Evolutionary conservation across 1,140 invertebrate genomes (phyloP).

Genomic region (Papilio glaucus): DNA sequence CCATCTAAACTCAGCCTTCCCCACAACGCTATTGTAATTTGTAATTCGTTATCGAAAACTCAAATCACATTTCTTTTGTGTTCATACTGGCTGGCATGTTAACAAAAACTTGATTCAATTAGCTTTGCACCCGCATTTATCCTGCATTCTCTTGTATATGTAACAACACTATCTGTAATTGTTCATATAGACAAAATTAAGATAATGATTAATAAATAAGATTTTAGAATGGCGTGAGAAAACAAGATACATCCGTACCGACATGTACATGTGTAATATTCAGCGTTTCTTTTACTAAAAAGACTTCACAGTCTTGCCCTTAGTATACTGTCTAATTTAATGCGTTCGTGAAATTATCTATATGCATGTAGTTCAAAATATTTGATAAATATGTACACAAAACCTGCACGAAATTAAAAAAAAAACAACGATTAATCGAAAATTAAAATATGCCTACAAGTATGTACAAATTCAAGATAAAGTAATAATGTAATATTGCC

Average conservation of each 20-base stretch:
- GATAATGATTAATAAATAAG: background rate
- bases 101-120: slow-evolving; percentile 33
- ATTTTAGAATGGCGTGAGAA: background rate
- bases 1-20: slow-evolving; percentile 47
- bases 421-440: too few species aligned
- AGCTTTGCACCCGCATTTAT: slow-evolving; percentile 27
- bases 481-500: slow-evolving; percentile 5
- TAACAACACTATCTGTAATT: background rate
- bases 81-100: background rate
- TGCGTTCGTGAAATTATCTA: too few species aligned
- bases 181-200: background rate
- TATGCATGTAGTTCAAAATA: too few species aligned
- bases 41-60: slow-evolving; percentile 60
- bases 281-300: background rate
- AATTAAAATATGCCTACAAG: too few species aligned
- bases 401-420: too few species aligned
- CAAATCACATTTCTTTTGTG: slow-evolving; percentile 50
- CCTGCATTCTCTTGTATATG: background rate
- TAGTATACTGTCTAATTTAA: too few species aligned
- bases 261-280: too few species aligned
- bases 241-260: slow-evolving; percentile 1
- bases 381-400: too few species aligned
- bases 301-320: too few species aligned
- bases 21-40: slow-evolving; percentile 36
- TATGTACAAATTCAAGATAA: too few species aligned